Base-by-base conservation (phyloP, 1,140 invertebrate species). In the Thaumatotibia leucotreta region DNA sequence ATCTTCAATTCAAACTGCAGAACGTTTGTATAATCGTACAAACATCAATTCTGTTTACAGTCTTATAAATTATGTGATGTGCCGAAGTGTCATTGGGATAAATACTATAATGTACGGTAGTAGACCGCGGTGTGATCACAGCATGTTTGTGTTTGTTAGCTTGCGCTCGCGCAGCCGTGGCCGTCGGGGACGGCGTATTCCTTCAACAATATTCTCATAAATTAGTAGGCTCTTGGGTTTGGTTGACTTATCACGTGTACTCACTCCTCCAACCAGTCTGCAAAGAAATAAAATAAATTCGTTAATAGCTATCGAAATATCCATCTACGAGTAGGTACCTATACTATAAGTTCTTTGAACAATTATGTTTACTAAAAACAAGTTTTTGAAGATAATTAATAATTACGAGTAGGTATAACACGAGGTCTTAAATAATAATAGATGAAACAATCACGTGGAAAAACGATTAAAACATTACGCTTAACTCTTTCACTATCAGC, bases 211-310 rank as follows among this genome's bases (percentile, higher is more conserved):
- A 69, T 65, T 67, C 54, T 63, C 74, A 77, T 72, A 71, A 67
- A 70, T 70, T 72, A 68, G 67, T 27, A 75, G 72, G 64, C 71
- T 79, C 76, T 68, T 66, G 63, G 58, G 66, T 75, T 68, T 73
- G 73, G 72, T 81, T 82, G 70, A 84, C 88, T 90, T 90, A 90
- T 90, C 88, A 90, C 88, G 88, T 90, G 76, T 90, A 90, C 70
- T 90, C 88, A 79, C 88, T 89, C 83, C 88, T 89, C 88, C 88
- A 90, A 73, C 88, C 88, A 70, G 88, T 89, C 88, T 90, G 86
- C 24, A 81, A 84, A 79, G 27, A 82, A 76, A 66, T 4, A 45
- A 74, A 65, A 66, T 17, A 45, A 17, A 20, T 9, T 45, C 39
- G 39, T 45, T 20, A 45, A 11, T 33, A 23, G 14, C 20, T 11